These are phyloP conservation scores for Synanceia verrucosa DNA, from an alignment of 2,797 vertebrate genomes.

Conservation along the genomic window DNA sequence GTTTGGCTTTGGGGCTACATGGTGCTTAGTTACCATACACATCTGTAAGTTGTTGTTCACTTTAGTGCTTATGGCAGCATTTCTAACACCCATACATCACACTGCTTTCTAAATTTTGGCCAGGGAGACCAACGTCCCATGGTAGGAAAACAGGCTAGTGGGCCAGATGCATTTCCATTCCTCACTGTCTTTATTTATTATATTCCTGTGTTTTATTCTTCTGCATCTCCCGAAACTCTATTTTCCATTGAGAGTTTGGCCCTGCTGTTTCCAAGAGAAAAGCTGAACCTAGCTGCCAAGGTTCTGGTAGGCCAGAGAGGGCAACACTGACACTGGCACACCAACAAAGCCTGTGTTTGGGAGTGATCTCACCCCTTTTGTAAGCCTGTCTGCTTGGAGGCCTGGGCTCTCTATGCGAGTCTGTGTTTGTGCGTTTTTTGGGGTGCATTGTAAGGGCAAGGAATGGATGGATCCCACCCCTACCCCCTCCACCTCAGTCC, in stretches of 20 bases:
- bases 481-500: conserved; percentile 65
- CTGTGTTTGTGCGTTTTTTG: conserved; percentile 35
- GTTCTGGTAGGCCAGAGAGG: conserved; percentile 74
- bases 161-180: conserved; percentile 61
- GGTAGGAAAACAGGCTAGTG: conserved; percentile 57
- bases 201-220: conserved; percentile 48
- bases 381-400: conserved; percentile 77
- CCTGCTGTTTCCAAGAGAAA: conserved; percentile 64
- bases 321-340: conserved; percentile 78
- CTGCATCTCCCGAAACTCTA: conserved; percentile 49
- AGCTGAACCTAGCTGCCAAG: conserved; percentile 70
- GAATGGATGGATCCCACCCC: conserved; percentile 57
- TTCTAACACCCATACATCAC: conserved; percentile 55
- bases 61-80: conserved; percentile 67
- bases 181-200: conserved; percentile 50
- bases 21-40: conserved; percentile 41
- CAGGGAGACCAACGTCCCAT: conserved; percentile 46
- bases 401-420: conserved; percentile 47
- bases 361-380: conserved; percentile 79
- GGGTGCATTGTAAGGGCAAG: conserved; percentile 52
- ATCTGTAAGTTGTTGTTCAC: conserved; percentile 45
- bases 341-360: conserved; percentile 77
- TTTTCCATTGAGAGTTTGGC: conserved; percentile 58
- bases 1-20: conserved; percentile 55
- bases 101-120: conserved; percentile 40